Conservation (phyloP, 2,888 invertebrate species). For the Xestia xanthographa region DNA sequence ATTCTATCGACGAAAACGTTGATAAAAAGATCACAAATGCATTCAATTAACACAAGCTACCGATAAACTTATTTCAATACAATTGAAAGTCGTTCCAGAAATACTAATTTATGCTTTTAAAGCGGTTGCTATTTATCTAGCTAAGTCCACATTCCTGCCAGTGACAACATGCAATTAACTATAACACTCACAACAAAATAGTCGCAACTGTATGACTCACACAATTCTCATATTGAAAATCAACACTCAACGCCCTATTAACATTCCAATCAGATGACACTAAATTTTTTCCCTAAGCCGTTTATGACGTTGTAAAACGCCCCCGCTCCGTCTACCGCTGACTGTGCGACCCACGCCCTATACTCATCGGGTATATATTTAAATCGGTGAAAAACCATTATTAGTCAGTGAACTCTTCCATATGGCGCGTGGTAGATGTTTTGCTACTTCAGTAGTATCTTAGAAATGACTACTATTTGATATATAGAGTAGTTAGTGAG, state of each 20-base stretch:
- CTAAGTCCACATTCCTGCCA: not conserved
- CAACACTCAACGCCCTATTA: conserved; percentile 28
- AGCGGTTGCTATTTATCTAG: not conserved
- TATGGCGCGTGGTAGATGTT: conserved; percentile 15
- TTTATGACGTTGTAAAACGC: conserved; percentile 35
- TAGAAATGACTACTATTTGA: conserved; percentile 4
- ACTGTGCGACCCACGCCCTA: conserved; percentile 35
- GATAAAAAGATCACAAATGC: not conserved
- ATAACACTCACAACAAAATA: conserved; percentile 3
- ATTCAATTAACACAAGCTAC: not conserved
- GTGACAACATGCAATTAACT: not conserved
- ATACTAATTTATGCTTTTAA: not conserved
- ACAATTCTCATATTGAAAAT: not conserved
- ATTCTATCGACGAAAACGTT: not conserved
- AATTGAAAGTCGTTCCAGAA: not conserved
- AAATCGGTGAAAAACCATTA: conserved; percentile 34
- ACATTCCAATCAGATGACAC: conserved; percentile 36
- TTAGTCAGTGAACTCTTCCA: conserved; percentile 55
- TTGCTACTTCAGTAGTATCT: conserved; percentile 6
- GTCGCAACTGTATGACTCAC: conserved; percentile 18
- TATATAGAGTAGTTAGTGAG: conserved; percentile 3
- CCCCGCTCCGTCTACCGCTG: conserved; percentile 51
- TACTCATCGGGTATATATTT: conserved; percentile 52
- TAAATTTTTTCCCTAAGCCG: conserved; percentile 1
- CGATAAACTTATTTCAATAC: not conserved